Conservation (phyloP, 2,888 invertebrate genomes). For the Stenchaetothrips biformis region DNA sequence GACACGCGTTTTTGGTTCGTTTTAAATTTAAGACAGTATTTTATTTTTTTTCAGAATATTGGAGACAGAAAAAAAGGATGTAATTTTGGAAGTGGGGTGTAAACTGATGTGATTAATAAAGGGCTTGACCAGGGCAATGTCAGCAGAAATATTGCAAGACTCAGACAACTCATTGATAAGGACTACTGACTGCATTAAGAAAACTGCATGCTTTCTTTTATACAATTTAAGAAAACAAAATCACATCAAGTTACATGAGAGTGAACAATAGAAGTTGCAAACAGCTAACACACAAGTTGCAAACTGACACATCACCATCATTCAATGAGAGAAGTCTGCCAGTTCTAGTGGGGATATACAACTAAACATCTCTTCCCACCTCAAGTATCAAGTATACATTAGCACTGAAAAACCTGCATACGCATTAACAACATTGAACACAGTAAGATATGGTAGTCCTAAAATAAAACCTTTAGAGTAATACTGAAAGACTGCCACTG, state of each 20-base stretch:
- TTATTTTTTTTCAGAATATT: no score
- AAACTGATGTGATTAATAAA: no score
- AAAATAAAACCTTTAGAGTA: slow-evolving; percentile 14
- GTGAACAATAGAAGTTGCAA: not conserved
- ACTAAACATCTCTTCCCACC: not conserved
- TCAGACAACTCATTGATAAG: no score
- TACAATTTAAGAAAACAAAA: not conserved
- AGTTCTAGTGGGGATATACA: not conserved
- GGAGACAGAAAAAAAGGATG: not conserved
- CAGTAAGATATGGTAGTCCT: slow-evolving; percentile 13
- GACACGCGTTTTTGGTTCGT: slow-evolving; percentile 13
- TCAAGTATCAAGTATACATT: not conserved
- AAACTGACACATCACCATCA: slow-evolving; percentile 8
- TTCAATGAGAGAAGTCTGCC: not conserved
- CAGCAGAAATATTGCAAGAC: no score
- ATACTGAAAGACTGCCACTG: not conserved
- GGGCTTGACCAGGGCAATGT: no score
- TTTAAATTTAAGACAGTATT: not conserved
- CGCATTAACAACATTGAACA: not conserved
- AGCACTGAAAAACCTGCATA: not conserved
- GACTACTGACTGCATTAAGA: no score
- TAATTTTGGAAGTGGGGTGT: no score
- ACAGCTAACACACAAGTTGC: not conserved
- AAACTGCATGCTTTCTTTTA: not conserved
- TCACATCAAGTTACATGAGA: not conserved